A percentile compares a stretch with the other conserved stretches of the same genome.
Conservation (phyloP, 1,140 invertebrate genomes). For the Cherax quadricarinatus region DNA sequence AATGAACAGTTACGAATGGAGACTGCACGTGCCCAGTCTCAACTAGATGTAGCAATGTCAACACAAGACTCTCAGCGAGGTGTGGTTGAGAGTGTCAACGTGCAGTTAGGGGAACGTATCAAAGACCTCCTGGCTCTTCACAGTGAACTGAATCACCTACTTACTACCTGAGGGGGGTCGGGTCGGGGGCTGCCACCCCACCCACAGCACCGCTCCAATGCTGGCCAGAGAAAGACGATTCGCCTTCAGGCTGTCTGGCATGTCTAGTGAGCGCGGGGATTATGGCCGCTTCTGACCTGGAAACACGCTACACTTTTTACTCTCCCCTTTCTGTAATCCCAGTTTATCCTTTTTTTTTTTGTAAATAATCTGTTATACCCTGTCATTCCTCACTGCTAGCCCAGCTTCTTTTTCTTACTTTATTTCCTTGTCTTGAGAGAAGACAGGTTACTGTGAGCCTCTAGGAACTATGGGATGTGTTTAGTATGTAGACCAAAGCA, state of each 20-base stretch:
- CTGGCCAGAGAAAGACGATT: constrained; percentile 61
- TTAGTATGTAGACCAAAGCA: neutral
- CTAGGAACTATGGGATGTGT: neutral
- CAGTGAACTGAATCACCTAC: constrained; percentile 83
- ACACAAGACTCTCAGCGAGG: constrained; percentile 90
- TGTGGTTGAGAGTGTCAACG: constrained; percentile 89
- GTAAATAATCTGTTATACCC: neutral
- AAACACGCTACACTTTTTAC: constrained; percentile 54
- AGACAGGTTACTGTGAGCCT: constrained; percentile 1
- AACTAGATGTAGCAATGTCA: constrained; percentile 87
- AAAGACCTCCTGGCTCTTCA: constrained; percentile 91
- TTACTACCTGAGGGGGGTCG: constrained; percentile 72
- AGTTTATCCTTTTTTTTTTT: neutral
- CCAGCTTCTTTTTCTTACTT: neutral
- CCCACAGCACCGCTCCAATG: constrained; percentile 24
- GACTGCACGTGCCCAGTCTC: constrained; percentile 86
- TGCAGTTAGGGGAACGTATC: constrained; percentile 88
- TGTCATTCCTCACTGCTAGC: neutral
- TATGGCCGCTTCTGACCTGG: constrained; percentile 67
- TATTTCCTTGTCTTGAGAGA: neutral
- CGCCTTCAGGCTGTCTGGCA: constrained; percentile 67
- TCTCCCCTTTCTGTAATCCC: constrained; percentile 5
- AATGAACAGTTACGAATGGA: constrained; percentile 85
- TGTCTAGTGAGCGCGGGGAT: constrained; percentile 49
- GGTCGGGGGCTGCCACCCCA: constrained; percentile 63